Conservation (phyloP, 2,113 vertebrate genomes). For the Alethe diademata region DNA sequence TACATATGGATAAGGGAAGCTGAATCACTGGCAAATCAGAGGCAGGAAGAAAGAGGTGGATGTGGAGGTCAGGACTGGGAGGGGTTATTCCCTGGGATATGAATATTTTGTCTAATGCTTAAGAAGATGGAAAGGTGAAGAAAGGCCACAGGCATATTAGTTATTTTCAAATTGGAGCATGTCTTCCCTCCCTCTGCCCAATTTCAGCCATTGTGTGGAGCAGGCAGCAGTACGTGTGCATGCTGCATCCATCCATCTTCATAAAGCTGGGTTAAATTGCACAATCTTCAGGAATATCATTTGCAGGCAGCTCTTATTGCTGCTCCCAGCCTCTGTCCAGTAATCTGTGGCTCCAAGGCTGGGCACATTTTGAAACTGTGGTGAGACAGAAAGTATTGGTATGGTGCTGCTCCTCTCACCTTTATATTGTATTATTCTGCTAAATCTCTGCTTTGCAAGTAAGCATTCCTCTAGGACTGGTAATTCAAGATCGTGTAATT, state of each 20-base stretch:
- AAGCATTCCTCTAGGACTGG: neutral
- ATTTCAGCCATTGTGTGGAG: neutral
- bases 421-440: neutral
- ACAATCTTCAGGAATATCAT: neutral
- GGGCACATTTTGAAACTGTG: neutral
- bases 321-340: neutral
- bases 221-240: neutral
- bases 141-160: neutral
- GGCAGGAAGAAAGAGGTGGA: neutral
- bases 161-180: neutral
- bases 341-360: neutral
- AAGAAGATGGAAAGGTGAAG: neutral
- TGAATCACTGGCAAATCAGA: neutral
- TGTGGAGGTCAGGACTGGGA: neutral
- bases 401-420: neutral
- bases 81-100: neutral
- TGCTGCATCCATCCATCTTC: neutral
- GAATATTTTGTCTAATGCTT: neutral
- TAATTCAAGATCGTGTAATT: neutral
- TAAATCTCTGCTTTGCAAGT: neutral
- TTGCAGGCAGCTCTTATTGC: neutral
- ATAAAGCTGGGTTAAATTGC: neutral
- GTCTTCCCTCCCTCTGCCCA: neutral
- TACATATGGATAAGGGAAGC: neutral
- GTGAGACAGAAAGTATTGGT: neutral